Evolutionary conservation across 2,888 invertebrate species (phyloP).

Genomic region (Eupithecia centaureata): DNA sequence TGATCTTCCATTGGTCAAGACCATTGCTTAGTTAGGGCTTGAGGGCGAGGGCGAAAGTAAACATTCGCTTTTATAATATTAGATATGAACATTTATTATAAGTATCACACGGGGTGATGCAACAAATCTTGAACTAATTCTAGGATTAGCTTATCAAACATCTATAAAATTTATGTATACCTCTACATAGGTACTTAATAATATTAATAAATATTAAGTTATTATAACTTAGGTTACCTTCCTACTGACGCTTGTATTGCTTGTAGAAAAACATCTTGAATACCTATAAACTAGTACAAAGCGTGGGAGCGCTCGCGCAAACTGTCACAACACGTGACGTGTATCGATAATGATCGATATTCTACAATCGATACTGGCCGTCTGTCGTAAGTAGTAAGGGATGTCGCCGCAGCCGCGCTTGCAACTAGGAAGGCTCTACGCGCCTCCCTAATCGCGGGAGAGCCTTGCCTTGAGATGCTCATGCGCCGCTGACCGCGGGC

Average conservation of each 20-base stretch:
- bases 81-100: too few relatives aligned
- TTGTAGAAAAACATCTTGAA: background rate
- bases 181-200: too few relatives aligned
- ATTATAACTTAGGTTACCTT: too few relatives aligned
- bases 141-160: too few relatives aligned
- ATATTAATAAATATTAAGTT: too few relatives aligned
- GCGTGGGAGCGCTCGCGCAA: background rate
- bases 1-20: too few relatives aligned
- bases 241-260: background rate
- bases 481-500: constrained; percentile 71
- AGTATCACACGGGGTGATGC: too few relatives aligned
- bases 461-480: constrained; percentile 78
- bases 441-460: constrained; percentile 58
- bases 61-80: too few relatives aligned
- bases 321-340: background rate
- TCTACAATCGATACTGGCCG: background rate
- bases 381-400: constrained; percentile 3
- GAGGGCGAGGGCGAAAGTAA: too few relatives aligned
- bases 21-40: too few relatives aligned
- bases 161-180: too few relatives aligned
- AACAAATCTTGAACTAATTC: too few relatives aligned
- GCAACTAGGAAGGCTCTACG: constrained; percentile 55
- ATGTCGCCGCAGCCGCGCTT: constrained; percentile 15
- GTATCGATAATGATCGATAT: background rate
- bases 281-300: background rate